phyloP scores from a whole-genome alignment of 2,888 invertebrate species.

The Epinotia brunnichana region DNA sequence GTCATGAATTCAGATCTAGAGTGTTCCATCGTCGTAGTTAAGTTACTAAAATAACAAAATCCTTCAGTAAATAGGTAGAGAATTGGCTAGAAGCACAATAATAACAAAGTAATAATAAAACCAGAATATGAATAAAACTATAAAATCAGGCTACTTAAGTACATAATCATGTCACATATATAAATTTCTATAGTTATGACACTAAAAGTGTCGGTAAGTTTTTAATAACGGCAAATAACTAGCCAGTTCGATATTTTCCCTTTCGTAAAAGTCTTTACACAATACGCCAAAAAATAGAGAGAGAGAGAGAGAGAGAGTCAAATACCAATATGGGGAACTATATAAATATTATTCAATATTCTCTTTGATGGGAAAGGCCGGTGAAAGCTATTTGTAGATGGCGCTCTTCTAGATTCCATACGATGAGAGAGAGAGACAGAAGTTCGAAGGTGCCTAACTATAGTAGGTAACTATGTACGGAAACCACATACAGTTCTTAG shows the following conservation, averaged over 20 bases:
- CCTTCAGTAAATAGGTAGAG: not conserved
- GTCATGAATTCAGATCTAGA: not conserved
- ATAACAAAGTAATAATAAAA: no score
- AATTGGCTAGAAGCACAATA: not conserved
- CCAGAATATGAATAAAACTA: constrained; percentile 10
- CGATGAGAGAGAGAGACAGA: no score
- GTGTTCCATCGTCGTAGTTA: not conserved
- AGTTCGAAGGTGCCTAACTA: no score
- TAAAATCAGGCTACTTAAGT: not conserved
- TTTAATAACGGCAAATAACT: not conserved
- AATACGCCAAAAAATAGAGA: no score
- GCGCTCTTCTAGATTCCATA: no score
- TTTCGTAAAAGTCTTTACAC: not conserved
- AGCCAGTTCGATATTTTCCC: not conserved
- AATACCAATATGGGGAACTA: no score
- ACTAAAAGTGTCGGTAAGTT: not conserved
- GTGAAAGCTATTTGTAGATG: no score
- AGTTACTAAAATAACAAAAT: not conserved
- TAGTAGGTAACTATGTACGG: no score
- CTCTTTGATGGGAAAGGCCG: no score
- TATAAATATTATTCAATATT: no score
- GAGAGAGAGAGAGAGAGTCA: no score
- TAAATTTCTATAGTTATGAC: constrained; percentile 7
- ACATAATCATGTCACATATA: not conserved
- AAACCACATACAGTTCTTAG: no score